Base-by-base conservation (phyloP, 2,888 invertebrate species). In the Onthophagus sagittarius region DNA sequence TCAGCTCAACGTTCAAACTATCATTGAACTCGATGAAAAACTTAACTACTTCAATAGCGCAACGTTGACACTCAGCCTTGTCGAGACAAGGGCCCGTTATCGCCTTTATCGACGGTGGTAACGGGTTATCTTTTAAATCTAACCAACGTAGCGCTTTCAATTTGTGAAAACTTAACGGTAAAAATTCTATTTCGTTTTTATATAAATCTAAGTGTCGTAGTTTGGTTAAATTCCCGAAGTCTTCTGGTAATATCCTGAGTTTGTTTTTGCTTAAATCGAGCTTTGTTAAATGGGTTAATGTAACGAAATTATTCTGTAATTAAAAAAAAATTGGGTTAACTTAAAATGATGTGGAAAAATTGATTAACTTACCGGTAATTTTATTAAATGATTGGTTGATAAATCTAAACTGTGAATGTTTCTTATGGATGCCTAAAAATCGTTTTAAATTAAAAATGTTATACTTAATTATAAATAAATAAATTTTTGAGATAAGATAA, bases 231-330 rank as follows among this genome's bases (percentile, higher is more conserved):
- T 89, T 88, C 0, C 94, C 94, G 85, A 95, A 92, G 82, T 92
- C 91, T 70, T 91, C 90, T 0, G 95, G 94, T 64, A 95, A 85
- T 80, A 89, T 88, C 70, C 86, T 88, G 53, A 95, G 84, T 81
- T 89, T 87, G 82, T 95, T 95, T 83, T 91, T 92, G 82, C 94
- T 94, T 74, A 95, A 86, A 85, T 95, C 94, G 73, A 95, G 84
- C 82, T 90, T 91, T 1, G 90, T 88, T 70, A 94, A 83, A 78
- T 92, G 90, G 2, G 88, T 90, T 67, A 92, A 83, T 0, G 83
- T 85, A 0, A 87, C 79, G 80, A 92, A 91, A 77, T 86, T 88
- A 83, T 86, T 87, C 91, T 91, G 23, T 23, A 23, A 23, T 3
- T n/a, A n/a, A n/a, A n/a, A n/a, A n/a, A n/a, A 11, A 53, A 9